phyloP scores from a whole-genome alignment of 2,888 invertebrate genomes.

The Phrixothrix hirtus region DNA sequence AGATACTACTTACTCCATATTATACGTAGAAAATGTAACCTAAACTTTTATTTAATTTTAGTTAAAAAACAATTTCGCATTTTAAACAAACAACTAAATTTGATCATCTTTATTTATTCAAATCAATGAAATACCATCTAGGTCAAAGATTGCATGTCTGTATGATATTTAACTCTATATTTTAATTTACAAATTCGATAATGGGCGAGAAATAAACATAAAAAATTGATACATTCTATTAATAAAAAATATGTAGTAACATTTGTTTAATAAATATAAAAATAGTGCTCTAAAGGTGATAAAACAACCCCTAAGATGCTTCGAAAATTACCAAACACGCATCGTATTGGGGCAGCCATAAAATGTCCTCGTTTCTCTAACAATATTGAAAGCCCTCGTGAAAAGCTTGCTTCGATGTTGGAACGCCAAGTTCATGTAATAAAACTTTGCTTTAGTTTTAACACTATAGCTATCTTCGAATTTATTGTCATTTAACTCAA shows the following conservation, averaged over 20 bases:
- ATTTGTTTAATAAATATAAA: conserved; percentile 28
- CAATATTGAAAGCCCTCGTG: conserved; percentile 32
- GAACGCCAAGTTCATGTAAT: conserved; percentile 24
- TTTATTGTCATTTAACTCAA: not conserved
- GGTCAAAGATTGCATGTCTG: conserved; percentile 1
- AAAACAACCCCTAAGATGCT: conserved; percentile 32
- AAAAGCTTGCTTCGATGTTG: conserved; percentile 29
- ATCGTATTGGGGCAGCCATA: conserved; percentile 31
- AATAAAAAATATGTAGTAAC: not conserved
- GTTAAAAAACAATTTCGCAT: too few species aligned
- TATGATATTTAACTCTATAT: not conserved
- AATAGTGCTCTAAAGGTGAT: conserved; percentile 28
- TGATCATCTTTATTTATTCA: not conserved
- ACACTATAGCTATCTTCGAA: conserved; percentile 1
- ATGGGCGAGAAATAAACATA: not conserved
- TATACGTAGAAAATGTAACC: too few species aligned
- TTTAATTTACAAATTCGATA: not conserved
- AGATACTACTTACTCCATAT: too few species aligned
- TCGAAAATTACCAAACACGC: conserved; percentile 34
- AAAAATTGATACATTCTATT: not conserved
- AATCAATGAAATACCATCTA: not conserved
- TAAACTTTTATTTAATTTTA: too few species aligned
- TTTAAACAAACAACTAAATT: too few species aligned
- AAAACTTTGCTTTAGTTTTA: conserved; percentile 20
- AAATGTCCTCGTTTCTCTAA: conserved; percentile 32